phyloP scores from a whole-genome alignment of 2,113 vertebrate species.

The Macrotus californicus region DNA sequence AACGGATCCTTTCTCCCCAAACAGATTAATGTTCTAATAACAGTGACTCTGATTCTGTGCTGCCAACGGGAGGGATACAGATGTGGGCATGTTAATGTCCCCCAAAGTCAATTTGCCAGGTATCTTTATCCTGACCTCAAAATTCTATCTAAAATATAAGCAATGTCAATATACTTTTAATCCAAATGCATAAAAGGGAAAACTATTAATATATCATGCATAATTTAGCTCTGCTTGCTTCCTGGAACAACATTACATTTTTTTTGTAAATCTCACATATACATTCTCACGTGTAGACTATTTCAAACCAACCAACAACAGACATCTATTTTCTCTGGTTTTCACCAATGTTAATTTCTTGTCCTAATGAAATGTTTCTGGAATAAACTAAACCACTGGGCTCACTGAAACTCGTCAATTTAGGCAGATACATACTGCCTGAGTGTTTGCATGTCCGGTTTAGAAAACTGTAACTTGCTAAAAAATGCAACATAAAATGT shows the following conservation, averaged over 20 bases:
- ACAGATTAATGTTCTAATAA: not conserved
- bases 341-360: slow-evolving; percentile 34
- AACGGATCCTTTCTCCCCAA: slow-evolving; percentile 16
- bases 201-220: not conserved
- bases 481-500: slow-evolving; percentile 39
- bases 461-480: slow-evolving; percentile 31
- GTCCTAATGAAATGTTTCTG: slow-evolving; percentile 22
- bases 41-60: not conserved
- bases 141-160: slow-evolving; percentile 25
- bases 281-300: not conserved
- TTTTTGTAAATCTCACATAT: slow-evolving; percentile 30
- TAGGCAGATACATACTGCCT: not conserved
- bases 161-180: not conserved
- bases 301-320: not conserved
- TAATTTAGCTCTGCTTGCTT: not conserved
- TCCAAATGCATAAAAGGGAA: not conserved
- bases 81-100: not conserved
- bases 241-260: slow-evolving; percentile 5
- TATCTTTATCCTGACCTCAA: slow-evolving; percentile 19
- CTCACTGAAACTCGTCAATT: slow-evolving; percentile 12
- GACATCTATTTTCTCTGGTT: not conserved
- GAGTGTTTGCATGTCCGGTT: not conserved
- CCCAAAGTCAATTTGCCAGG: slow-evolving; percentile 10
- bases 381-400: not conserved
- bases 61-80: not conserved